Base-by-base conservation (phyloP, 2,888 invertebrate species). In the Epistrophe grossulariae region DNA sequence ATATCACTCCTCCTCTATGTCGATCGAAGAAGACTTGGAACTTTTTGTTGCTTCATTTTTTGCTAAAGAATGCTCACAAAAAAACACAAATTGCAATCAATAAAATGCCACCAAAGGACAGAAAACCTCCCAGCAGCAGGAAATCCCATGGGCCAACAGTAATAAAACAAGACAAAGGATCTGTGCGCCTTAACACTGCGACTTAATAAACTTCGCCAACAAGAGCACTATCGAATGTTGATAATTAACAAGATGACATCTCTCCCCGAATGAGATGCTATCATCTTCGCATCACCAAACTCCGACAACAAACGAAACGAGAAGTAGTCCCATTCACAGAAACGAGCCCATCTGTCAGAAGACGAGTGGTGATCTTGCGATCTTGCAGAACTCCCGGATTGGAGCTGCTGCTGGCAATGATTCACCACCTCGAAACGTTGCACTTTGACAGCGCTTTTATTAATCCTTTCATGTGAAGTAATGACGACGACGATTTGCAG, bases 191-290 rank as follows among this genome's bases (percentile, higher is more conserved):
- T 74, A 71, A 45, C 73, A 73, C 79, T 60, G 80, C 60, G 57
- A 73, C 68, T 70, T 62, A 59, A 70, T 45, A 64, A 76, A 78
- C 78, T 31, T n/a, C 35, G 11, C 73, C 31, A 78, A 57, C 78
- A 62, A 74, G 73, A 78, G 73, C 73, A 78, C 77, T 73, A 85
- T 85, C 70, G 62, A 85, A 77, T 70, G 81, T 73, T 85, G 81
- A 66, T 81, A 85, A 85, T 85, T 85, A 85, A 78, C 77, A 85
- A 81, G 78, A 82, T 82, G 78, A 85, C 85, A 82, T 78, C 62
- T 82, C 85, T 85, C 68, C 80, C 70, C 82, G 72, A 77, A 81
- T n/a, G 43, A 70, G 82, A 82, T 78, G 73, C 59, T 70, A 82
- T 82, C 72, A 71, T 72, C 59, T 66, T 81, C 40, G 64, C 60